Evolutionary conservation across 2,797 vertebrate species (phyloP).

Genomic region (Channallabes apus): DNA sequence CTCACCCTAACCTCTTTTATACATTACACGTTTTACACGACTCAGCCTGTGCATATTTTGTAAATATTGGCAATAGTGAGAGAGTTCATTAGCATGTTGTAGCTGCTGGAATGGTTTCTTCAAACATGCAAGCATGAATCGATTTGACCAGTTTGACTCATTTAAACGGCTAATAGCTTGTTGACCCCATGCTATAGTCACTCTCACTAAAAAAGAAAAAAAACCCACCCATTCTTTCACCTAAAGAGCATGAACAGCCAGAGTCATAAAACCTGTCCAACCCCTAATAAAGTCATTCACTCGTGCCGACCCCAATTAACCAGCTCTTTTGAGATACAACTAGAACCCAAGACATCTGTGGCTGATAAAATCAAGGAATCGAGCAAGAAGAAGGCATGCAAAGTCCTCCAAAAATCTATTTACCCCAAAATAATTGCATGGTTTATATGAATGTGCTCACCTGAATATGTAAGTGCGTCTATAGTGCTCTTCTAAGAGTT

Average conservation of each 20-base stretch:
- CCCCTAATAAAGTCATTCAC: conserved; percentile 66
- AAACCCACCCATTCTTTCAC: conserved; percentile 60
- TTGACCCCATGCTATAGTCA: background rate
- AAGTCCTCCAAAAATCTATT: background rate
- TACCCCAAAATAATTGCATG: background rate
- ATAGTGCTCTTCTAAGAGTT: background rate
- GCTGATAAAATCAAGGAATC: background rate
- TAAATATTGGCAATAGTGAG: background rate
- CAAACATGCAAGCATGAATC: background rate
- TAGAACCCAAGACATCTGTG: background rate
- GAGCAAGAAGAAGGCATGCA: background rate
- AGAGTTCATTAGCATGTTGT: background rate
- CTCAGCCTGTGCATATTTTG: background rate
- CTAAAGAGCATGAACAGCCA: conserved; percentile 68
- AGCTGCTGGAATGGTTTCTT: background rate
- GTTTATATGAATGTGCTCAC: background rate
- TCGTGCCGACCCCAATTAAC: conserved; percentile 67
- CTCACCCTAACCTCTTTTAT: background rate
- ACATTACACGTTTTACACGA: background rate
- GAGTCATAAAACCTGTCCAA: conserved; percentile 72
- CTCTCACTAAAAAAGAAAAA: conserved; percentile 59
- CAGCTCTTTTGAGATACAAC: conserved; percentile 56
- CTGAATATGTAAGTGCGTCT: background rate
- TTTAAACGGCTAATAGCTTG: background rate
- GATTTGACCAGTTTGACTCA: background rate